Percentiles rank a stretch among this genome's conserved stretches.
Evolutionary conservation across 2,797 vertebrate genomes (phyloP).

Genomic region (Melanotaenia maccullochi): DNA sequence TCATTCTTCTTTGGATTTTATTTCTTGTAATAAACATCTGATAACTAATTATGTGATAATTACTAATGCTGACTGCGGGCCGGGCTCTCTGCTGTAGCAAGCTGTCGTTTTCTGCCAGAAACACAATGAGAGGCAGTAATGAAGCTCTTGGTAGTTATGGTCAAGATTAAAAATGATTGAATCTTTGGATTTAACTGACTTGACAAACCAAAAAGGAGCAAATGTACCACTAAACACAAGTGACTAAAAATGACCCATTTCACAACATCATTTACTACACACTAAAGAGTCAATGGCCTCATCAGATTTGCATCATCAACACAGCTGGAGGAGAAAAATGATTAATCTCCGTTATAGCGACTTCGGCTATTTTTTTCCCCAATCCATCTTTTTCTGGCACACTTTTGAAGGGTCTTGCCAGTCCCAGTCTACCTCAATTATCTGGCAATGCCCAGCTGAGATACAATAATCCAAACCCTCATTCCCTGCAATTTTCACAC

Average conservation of each 20-base stretch:
- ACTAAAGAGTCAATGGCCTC: conserved; percentile 60
- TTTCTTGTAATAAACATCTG: conserved; percentile 3
- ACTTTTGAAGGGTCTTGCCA: conserved; percentile 77
- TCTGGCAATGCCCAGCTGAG: conserved; percentile 83
- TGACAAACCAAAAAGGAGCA: conserved; percentile 31
- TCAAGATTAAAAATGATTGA: conserved; percentile 4
- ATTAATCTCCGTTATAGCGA: conserved; percentile 68
- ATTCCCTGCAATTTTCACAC: conserved; percentile 87
- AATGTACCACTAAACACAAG: conserved; percentile 32
- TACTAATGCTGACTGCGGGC: neutral
- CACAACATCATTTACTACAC: conserved; percentile 47
- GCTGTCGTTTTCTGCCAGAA: conserved; percentile 6
- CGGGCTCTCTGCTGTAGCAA: neutral
- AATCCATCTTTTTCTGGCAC: conserved; percentile 74
- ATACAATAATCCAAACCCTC: conserved; percentile 87
- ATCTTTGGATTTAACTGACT: conserved; percentile 21
- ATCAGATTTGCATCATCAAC: conserved; percentile 76
- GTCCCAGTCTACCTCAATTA: conserved; percentile 80
- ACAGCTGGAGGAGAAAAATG: conserved; percentile 67
- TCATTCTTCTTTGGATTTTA: neutral
- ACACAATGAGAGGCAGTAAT: conserved; percentile 5
- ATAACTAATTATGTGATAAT: conserved; percentile 2
- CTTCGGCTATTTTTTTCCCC: conserved; percentile 72
- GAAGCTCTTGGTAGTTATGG: neutral
- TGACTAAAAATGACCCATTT: conserved; percentile 60